Base-by-base conservation (phyloP, 1,140 invertebrate species). In the Psilanteris sp. region DNA sequence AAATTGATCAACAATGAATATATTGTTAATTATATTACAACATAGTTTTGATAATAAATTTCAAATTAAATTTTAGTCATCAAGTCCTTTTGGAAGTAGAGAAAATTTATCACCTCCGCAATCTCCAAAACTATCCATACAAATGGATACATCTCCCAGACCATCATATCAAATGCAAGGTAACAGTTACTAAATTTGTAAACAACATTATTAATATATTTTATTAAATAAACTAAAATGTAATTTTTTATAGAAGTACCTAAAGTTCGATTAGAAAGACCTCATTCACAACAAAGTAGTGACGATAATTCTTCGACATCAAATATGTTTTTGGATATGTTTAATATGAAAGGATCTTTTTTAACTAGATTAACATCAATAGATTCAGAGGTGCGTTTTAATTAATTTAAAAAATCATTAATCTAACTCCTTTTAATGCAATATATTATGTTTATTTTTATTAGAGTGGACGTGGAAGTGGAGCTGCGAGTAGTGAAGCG, bases 301-400 rank as follows among this genome's bases (percentile, higher is more conserved):
- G 91, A 89, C 13, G 92, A 92, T 34, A 90, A 90, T n/a, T 93
- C 94, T 78, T 94, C 93, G 4, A 93, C 94, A 0, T 92, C 93
- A 1, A 95, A 96, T 73, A 95, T 96, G 90, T 94, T 97, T 81
- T 92, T 95, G 76, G 95, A 96, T 79, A 93, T 97, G 89, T 91
- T 97, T 74, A 94, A 94, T 72, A 96, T 96, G 83, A 91, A 95
- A 75, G 95, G 95, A 80, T 92, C 95, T 74, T 90, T 97, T 41
- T 91, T 97, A 64, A 95, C 93, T 80, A 96, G 95, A 88, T 88
- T 97, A 29, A 95, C 94, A 4, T 96, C 96, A 0, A 93, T 96
- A 68, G 96, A 97, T 80, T 95, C 95, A 0, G 96, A 97, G 88
- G 95, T 96, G 89, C 92, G 91, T 59, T 37, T 39, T 32, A 3